Evolutionary conservation across 1,140 invertebrate genomes (phyloP).

Genomic region (Heliconius melpomene): DNA sequence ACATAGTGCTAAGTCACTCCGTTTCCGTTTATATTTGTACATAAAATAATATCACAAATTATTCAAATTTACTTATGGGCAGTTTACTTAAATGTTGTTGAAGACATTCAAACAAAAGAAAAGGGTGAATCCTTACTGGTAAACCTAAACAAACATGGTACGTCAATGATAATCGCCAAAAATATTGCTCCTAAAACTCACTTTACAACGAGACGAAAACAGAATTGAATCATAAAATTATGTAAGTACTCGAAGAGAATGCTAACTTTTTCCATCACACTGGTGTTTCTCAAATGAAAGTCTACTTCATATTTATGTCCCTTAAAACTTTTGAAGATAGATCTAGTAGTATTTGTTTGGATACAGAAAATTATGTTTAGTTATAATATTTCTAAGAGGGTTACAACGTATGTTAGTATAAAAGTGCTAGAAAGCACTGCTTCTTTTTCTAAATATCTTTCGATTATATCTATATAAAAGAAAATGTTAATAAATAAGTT

Average conservation of each 20-base stretch:
- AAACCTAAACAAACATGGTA: not conserved
- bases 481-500: too few species aligned
- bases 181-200: not conserved
- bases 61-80: too few species aligned
- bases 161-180: not conserved
- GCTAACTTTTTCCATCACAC: conserved; percentile 1
- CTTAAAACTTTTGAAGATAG: not conserved
- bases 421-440: too few species aligned
- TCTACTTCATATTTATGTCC: not conserved
- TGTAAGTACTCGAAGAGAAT: conserved; percentile 1
- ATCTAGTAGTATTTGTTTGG: not conserved
- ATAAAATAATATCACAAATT: too few species aligned
- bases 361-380: too few species aligned
- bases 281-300: not conserved
- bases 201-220: not conserved
- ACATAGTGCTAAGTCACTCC: too few species aligned
- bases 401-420: too few species aligned
- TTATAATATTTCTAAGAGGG: not conserved
- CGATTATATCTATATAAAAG: too few species aligned
- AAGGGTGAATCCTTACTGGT: not conserved
- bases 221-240: conserved; percentile 2
- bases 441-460: too few species aligned
- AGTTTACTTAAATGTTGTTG: too few species aligned
- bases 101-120: not conserved
- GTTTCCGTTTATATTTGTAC: too few species aligned